Evolutionary conservation across 30 jellyfish, hydroid and myxozoan species (phyloP), one percentile per base, ranked within the genome.

Genomic region (Mastigias papua): DNA sequence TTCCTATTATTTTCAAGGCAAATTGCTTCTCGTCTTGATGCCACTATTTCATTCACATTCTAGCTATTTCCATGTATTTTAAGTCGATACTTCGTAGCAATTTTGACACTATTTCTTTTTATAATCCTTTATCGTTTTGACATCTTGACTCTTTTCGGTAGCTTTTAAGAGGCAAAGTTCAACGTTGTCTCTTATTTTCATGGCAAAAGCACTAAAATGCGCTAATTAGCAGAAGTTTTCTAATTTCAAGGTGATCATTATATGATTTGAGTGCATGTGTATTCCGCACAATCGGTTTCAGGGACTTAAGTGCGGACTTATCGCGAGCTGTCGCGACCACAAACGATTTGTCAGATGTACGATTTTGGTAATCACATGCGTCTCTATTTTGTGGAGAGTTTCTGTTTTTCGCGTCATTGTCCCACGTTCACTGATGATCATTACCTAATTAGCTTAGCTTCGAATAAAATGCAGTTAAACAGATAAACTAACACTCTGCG

Each of bases 381-480:
- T 67, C 63, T 29, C 48, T 67, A 37, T 85, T 34, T 63, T 58
- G 70, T 30, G 30, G 88, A 85, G 84, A 37, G 94, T 72, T 85
- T 60, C 82, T 73, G 82, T 61, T 85, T 83, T 85, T 85, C 78
- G 58, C 58, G 94, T 77, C 88, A 54, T 85, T 85, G 94, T 85
- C 69, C 82, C 11, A 63, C 83, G 65, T 58, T 49, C 82, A 65
- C 82, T 85, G 94, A 85, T 85, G 94, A 72, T 66, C 78, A 85
- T 73, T 70, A 78, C 22, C 69, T 85, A 85, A 85, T 70, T 60
- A 78, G 88, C 57, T 85, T 85, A 85, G 83, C 88, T 31, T 29
- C 23, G 88, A 85, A 79, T 20, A 87, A 85, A 57, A 37, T 48
- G 94, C 73, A 73, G 78, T 85, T 85, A 85, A 85, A 64, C 31